Evolutionary conservation across 2,797 vertebrate species (phyloP).

Genomic region (Brachyrhaphis roseni): DNA sequence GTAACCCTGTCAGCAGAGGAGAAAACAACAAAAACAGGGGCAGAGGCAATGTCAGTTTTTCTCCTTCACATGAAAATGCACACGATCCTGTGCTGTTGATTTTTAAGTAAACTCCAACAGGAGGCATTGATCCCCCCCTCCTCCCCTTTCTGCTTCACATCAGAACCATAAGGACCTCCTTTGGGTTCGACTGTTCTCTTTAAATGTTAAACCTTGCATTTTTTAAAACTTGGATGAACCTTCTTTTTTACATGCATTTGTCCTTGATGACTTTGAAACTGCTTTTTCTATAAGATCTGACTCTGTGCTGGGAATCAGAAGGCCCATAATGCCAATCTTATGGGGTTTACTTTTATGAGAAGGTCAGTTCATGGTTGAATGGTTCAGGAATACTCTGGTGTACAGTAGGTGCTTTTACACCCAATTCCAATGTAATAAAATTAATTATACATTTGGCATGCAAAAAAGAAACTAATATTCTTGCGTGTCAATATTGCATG

Average conservation of each 20-base stretch:
- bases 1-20: constrained; percentile 88
- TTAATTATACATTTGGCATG: background rate
- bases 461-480: background rate
- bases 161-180: constrained; percentile 53
- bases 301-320: constrained; percentile 43
- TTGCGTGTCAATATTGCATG: background rate
- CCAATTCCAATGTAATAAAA: background rate
- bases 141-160: constrained; percentile 43
- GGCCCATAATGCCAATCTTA: constrained; percentile 36
- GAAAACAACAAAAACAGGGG: constrained; percentile 36
- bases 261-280: constrained; percentile 57
- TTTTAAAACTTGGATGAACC: constrained; percentile 62
- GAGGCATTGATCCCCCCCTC: constrained; percentile 60
- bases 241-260: constrained; percentile 48
- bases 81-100: constrained; percentile 44
- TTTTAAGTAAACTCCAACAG: constrained; percentile 48
- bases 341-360: constrained; percentile 27
- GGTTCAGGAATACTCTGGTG: background rate
- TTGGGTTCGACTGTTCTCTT: constrained; percentile 58
- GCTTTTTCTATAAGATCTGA: constrained; percentile 39
- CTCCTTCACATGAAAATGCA: constrained; percentile 41
- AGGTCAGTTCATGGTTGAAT: constrained; percentile 26
- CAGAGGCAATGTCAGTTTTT: constrained; percentile 58
- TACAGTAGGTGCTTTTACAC: background rate
- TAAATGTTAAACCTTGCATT: constrained; percentile 79